Conservation (phyloP, 2,113 vertebrate species). For the Nycticryphes semicollaris region DNA sequence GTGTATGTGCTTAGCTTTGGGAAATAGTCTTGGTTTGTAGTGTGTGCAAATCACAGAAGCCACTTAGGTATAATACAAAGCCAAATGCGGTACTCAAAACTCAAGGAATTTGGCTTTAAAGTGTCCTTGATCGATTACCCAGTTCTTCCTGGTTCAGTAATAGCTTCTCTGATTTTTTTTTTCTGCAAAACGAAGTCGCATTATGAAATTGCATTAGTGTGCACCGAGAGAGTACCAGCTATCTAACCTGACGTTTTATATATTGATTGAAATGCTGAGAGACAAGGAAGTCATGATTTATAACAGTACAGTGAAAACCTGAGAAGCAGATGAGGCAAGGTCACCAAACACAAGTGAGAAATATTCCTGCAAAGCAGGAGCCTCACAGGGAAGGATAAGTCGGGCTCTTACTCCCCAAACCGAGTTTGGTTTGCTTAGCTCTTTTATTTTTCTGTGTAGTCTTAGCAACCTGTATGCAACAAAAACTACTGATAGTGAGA, state of each 20-base stretch:
- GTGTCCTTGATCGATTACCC: not conserved
- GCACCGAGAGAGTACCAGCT: constrained; percentile 4
- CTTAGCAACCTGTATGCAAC: not conserved
- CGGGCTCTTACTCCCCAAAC: not conserved
- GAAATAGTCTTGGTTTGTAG: not conserved
- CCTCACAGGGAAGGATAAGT: not conserved
- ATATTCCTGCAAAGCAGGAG: not conserved
- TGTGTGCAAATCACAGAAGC: not conserved
- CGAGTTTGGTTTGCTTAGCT: not conserved
- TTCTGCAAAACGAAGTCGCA: constrained; percentile 17
- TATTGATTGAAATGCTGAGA: constrained; percentile 19
- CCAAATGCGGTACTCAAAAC: not conserved
- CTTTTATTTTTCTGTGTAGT: not conserved
- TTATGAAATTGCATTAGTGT: constrained; percentile 29
- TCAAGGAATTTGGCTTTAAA: not conserved
- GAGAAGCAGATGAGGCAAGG: not conserved
- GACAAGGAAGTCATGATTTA: not conserved
- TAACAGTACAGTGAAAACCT: not conserved
- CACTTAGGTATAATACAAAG: not conserved
- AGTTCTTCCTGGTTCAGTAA: constrained; percentile 17
- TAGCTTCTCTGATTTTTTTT: not conserved
- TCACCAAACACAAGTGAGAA: not conserved
- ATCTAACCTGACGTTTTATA: constrained; percentile 12
- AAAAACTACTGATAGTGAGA: not conserved
- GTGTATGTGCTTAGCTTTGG: not conserved